Base-by-base conservation (phyloP, 2,797 vertebrate genomes). In the Tragelaphus eurycerus region DNA sequence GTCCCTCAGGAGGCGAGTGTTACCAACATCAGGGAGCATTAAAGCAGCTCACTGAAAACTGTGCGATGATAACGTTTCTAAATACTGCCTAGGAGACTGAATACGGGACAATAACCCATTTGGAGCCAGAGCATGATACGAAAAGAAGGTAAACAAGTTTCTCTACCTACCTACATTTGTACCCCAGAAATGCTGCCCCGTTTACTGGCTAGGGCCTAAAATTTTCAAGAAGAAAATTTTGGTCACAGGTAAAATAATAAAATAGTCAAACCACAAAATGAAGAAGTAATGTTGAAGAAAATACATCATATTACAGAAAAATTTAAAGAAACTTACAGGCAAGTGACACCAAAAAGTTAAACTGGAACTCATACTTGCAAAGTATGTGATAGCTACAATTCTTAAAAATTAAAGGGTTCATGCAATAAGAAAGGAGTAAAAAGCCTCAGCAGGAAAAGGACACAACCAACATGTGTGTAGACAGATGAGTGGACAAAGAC, bases 331-430 rank as follows among this genome's bases (percentile, higher is more conserved):
- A 38, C 4, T 59, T 60, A n/a, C 2, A 52, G 31, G 27, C 74
- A 89, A 97, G 57, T 52, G 79, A 94, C 71, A 55, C 13, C 25
- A 76, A 91, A 93, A 76, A 54, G 34, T 54, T 52, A 93, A 87
- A 71, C 3, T 48, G 23, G 52, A 79, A 90, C 46, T 85, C 17
- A 13, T 29, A 6, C 6, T 89, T 89, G 7, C 54, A 81, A 81
- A 38, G 55, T n/a, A 29, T 29, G 71, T 34, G 55, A 62, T 64
- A n/a, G 25, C 43, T 43, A 83, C 38, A 59, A 59, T 67, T 92
- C 34, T 91, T 55, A 84, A 62, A 31, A 85, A 67, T n/a, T 67
- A 67, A 67, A 19, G n/a, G 62, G 27, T 8, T 62, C 21, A 74
- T 62, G 55, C 6, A 29, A 0, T 55, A 86, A 74, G 43, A 84